phyloP scores from a whole-genome alignment of 2,888 invertebrate genomes.

The Amphipoea oculea region DNA sequence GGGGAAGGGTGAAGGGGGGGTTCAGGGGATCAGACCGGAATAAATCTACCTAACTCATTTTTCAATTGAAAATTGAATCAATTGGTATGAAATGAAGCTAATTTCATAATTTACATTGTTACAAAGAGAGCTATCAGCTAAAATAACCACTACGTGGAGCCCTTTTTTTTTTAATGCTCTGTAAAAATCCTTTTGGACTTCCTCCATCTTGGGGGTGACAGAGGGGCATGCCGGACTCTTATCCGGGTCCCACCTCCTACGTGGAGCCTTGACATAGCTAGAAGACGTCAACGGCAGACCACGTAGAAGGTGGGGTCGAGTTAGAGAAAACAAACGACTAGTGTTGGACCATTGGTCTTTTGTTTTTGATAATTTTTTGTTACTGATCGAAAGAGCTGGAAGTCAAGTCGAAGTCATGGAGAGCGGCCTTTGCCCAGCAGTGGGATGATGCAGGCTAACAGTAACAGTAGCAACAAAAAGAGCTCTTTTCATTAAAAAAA shows the following conservation, averaged over 20 bases:
- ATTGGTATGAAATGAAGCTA: background rate
- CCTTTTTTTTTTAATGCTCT: no score
- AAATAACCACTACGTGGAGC: background rate
- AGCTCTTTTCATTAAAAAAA: no score
- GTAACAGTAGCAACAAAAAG: no score
- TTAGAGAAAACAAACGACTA: background rate
- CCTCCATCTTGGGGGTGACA: no score
- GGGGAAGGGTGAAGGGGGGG: no score
- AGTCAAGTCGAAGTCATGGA: background rate
- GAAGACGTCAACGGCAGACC: background rate
- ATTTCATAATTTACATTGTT: background rate
- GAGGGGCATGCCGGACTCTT: no score
- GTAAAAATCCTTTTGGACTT: no score
- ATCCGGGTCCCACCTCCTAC: background rate
- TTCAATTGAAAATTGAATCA: background rate
- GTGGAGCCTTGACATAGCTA: background rate
- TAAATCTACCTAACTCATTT: no score
- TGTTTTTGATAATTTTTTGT: no score
- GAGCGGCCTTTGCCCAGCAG: background rate
- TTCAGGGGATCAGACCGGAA: no score
- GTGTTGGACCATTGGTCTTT: background rate
- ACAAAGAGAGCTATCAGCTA: background rate
- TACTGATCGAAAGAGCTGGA: background rate
- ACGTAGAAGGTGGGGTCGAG: background rate
- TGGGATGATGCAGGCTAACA: background rate